These are phyloP conservation scores for Dicerorhinus sumatrensis DNA, from an alignment of 2,113 vertebrate genomes.

Conservation along the genomic window DNA sequence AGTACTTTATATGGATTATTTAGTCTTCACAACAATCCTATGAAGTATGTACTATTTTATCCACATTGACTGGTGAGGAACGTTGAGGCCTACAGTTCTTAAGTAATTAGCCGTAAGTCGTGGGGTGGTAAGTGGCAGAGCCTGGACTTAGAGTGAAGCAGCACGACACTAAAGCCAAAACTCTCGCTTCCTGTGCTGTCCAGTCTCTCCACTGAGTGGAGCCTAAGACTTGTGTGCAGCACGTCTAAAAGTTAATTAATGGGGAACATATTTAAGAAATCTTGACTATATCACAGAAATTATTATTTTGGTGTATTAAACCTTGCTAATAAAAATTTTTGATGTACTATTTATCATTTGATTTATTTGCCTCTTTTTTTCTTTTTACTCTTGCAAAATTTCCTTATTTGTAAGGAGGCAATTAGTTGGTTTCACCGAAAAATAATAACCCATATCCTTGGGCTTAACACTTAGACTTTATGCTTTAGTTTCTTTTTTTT, in stretches of 20 bases:
- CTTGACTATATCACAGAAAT: neutral
- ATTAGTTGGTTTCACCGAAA: constrained; percentile 35
- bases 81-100: neutral
- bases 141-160: neutral
- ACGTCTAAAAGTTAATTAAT: constrained; percentile 3
- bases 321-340: constrained; percentile 41
- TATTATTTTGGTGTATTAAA: constrained; percentile 24
- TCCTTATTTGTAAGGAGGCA: constrained; percentile 7
- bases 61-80: neutral
- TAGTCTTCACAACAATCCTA: neutral
- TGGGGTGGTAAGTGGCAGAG: neutral
- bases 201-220: neutral
- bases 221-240: neutral
- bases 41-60: constrained; percentile 44
- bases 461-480: neutral
- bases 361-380: neutral
- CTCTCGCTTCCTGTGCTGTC: neutral
- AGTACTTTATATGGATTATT: constrained; percentile 57
- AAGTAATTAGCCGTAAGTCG: neutral
- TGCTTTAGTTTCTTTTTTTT: neutral
- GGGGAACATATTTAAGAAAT: constrained; percentile 9
- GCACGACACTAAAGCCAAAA: neutral
- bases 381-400: neutral
- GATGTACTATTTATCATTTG: neutral
- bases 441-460: neutral